Base-by-base conservation (phyloP, 2,113 vertebrate genomes). In the Plecotus auritus region DNA sequence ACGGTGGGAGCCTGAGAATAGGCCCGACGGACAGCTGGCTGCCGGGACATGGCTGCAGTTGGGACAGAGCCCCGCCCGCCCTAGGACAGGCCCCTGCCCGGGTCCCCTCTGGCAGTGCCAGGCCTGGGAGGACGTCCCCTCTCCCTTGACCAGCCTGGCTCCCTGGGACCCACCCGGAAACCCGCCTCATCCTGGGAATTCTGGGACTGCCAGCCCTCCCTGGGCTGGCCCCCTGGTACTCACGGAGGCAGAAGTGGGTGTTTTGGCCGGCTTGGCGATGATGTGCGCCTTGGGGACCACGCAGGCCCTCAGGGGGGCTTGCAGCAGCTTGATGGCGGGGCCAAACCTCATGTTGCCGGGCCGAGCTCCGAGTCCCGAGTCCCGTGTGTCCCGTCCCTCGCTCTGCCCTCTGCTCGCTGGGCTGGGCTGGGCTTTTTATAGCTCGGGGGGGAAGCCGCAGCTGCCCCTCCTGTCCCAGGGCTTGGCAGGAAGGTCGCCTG, bases 281-380 rank as follows among this genome's bases (percentile, higher is more conserved):
- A 98, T 0, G 0, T 26, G 89, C 0, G 94, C 98, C 20, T 18
- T 95, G 80, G 98, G 97, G 3, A 23, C 6, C 0, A 45, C 30
- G 1, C 49, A 67, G n/a, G 16, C 9, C 30, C 59, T 47, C 42
- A 95, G 66, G 0, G 80, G 17, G 0, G 93, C 20, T 26, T 45
- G 97, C 72, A 98, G 98, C 91, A 98, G 96, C 96, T 87, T 45
- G 17, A 74, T 32, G 8, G 96, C 42, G 4, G 30, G 51, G 59
- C 64, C 94, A 9, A 98, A n/a, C 22, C 81, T 94, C 93, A 98
- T 98, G 93, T 18, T 28, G 16, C 81, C 0, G 18, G 35, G 45
- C 54, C 2, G 1, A 9, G n/a, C 17, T 14, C 22, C 0, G n/a
- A 22, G 40, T 23, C 45, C 22, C 0, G n/a, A 22, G 40, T 23